Base-by-base conservation (phyloP, 2,797 vertebrate species). In the Hozukius guyotensis region DNA sequence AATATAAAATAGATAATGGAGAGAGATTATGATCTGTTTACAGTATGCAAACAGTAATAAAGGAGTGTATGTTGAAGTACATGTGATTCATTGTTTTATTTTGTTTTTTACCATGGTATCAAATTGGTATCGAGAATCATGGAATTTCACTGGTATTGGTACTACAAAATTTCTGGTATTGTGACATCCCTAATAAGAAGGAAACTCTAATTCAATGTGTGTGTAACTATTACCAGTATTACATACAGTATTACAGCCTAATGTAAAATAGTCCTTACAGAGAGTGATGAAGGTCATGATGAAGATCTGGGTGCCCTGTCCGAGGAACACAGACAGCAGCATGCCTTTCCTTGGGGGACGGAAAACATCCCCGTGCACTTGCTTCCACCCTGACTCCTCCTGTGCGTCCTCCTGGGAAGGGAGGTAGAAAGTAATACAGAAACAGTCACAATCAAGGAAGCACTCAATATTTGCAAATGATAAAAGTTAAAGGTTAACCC, bases 241-340 rank as follows among this genome's bases (percentile, higher is more conserved):
- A 34, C 4, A 56, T 13, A 27, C 36, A 3, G 49, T 42, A 42
- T 42, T 16, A 16, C 4, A 75, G 2, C 9, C 16, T 8, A 27
- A 38, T 53, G 13, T 68, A 14, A 42, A 76, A 69, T 1, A 27
- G 53, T 66, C 5, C 94, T 98, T 95, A 99, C 98, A 97, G 56
- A 98, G 96, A 7, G 97, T 99, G 94, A 97, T 97, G 91, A 99
- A 97, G 0, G 96, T 97, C 97, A 98, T 97, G 87, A 98, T 98
- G 92, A 97, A 97, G 94, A 98, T 96, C 88, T 98, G 97, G 0
- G 96, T 97, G 91, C 98, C 97, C 93, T 98, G 97, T 70, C 97
- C 97, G 3, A 99, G 92, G 87, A 98, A 97, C 76, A 97, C 96
- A 20, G 97, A 97, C 8, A 98, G 93, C 80, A 98, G 75, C 97